Conservation (phyloP, 2,888 invertebrate species). For the Spilarctia lutea region DNA sequence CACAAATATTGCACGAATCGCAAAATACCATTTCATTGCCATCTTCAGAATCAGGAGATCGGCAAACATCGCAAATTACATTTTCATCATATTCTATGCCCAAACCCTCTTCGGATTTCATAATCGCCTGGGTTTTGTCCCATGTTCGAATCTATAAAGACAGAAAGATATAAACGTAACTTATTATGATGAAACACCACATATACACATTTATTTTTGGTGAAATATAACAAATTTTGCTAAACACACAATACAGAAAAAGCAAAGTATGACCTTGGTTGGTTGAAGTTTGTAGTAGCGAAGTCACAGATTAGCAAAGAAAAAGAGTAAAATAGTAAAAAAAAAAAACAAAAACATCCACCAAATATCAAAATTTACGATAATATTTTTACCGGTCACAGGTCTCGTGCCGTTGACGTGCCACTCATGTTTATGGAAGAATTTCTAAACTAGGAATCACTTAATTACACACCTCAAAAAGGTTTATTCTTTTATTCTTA, state of each 20-base stretch:
- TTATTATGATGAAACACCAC: not conserved
- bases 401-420: not conserved
- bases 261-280: not conserved
- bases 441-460: not conserved
- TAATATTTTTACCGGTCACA: not conserved
- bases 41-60: slow-evolving; percentile 99
- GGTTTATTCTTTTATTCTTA: not conserved
- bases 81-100: slow-evolving; percentile 99
- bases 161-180: not conserved
- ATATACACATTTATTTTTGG: not conserved
- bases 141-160: slow-evolving; percentile 91
- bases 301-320: not conserved
- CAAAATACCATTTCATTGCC: slow-evolving; percentile 99
- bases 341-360: not conserved
- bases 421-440: slow-evolving; percentile 8
- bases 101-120: slow-evolving; percentile 96
- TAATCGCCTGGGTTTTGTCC: slow-evolving; percentile 96
- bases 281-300: not conserved
- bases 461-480: not conserved
- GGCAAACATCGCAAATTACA: slow-evolving; percentile 99
- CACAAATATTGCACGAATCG: slow-evolving; percentile 99
- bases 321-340: not conserved
- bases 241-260: not conserved
- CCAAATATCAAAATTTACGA: not conserved
- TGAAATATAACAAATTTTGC: not conserved